Percentiles rank a stretch among this genome's conserved stretches.
Conservation (phyloP, 1,140 invertebrate species). For the Conus ventricosus region DNA sequence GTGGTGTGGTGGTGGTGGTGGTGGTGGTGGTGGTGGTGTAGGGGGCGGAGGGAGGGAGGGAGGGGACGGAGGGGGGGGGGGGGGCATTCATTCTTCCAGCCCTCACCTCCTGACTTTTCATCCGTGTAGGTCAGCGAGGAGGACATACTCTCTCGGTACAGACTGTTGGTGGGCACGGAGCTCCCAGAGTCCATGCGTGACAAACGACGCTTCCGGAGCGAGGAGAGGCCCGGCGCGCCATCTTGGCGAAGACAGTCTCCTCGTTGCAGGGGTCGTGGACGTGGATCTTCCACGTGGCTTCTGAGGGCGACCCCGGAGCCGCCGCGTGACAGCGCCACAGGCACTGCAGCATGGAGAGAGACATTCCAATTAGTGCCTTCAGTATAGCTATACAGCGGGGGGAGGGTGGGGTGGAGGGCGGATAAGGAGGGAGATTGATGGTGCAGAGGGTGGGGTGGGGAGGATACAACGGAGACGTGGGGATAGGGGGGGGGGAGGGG, state of each 20-base stretch:
- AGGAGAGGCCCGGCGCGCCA: slow-evolving; percentile 61
- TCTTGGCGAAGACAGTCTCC: slow-evolving; percentile 57
- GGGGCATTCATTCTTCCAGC: too few species aligned
- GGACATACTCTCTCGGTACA: slow-evolving; percentile 48
- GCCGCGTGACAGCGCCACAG: slow-evolving; percentile 95
- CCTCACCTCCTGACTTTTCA: slow-evolving; percentile 41
- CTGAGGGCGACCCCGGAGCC: slow-evolving; percentile 66
- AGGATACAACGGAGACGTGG: too few species aligned
- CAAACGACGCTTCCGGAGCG: slow-evolving; percentile 58
- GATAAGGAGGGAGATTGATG: too few species aligned
- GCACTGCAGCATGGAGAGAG: slow-evolving; percentile 80
- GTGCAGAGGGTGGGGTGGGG: too few species aligned
- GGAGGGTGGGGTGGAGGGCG: too few species aligned
- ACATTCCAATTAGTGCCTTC: too few species aligned
- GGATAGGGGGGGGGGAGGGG: too few species aligned
- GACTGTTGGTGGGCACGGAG: slow-evolving; percentile 34
- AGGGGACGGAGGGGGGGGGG: too few species aligned
- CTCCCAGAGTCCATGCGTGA: slow-evolving; percentile 49
- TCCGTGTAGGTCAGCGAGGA: slow-evolving; percentile 51
- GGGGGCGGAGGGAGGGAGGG: too few species aligned
- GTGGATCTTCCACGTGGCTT: slow-evolving; percentile 73
- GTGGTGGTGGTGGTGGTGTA: too few species aligned
- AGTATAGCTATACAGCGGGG: too few species aligned
- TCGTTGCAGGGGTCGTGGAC: slow-evolving; percentile 60
- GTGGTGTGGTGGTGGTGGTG: too few species aligned